phyloP scores from a whole-genome alignment of 2,797 vertebrate species.

The Okamejei kenojei region DNA sequence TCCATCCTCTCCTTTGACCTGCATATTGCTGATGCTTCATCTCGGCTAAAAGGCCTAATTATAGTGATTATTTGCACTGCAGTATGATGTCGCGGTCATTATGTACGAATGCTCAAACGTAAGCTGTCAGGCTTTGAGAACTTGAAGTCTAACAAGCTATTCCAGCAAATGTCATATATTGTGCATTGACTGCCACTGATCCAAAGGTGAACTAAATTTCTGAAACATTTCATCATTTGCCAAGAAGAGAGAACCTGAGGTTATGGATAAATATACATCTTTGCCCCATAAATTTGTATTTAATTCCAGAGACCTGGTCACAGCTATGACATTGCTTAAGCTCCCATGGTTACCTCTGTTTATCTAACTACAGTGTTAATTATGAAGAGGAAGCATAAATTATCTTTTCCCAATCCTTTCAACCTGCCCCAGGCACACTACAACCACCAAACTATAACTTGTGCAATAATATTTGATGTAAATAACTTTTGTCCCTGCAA shows the following conservation, averaged over 20 bases:
- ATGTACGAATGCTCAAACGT: background rate
- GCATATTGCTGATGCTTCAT: background rate
- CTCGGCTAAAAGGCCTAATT: conserved; percentile 21
- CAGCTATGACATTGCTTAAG: background rate
- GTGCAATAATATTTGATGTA: background rate
- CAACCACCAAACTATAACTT: background rate
- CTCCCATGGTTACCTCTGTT: background rate
- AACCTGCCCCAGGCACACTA: background rate
- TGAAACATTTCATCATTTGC: too few species aligned
- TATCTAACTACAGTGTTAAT: background rate
- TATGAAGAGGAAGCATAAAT: background rate
- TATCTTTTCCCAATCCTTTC: background rate
- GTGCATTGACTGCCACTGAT: too few species aligned
- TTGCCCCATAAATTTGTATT: too few species aligned
- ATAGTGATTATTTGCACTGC: background rate
- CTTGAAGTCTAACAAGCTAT: background rate
- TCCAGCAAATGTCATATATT: too few species aligned
- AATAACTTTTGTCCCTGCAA: background rate
- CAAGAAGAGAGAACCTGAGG: too few species aligned
- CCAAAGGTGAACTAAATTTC: too few species aligned
- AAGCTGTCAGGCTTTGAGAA: conserved; percentile 2
- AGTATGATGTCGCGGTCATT: background rate
- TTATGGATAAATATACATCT: too few species aligned
- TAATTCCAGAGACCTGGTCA: background rate
- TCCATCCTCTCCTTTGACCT: background rate